phyloP scores from a whole-genome alignment of 1,140 invertebrate species.

The Hermetia illucens region DNA sequence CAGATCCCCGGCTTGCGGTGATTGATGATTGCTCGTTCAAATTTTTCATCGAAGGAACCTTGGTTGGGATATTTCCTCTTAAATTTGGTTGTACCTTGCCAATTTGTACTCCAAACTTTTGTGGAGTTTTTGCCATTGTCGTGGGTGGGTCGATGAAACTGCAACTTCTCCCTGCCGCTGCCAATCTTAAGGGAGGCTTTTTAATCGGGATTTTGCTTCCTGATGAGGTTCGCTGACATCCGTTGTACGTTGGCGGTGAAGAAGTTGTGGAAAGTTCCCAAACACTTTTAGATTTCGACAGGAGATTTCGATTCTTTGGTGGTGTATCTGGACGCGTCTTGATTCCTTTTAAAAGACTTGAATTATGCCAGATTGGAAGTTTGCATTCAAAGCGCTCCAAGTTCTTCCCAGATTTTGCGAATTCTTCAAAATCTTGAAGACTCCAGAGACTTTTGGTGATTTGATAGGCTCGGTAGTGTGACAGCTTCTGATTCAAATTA shows the following conservation, averaged over 20 bases:
- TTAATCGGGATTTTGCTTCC: constrained; percentile 36
- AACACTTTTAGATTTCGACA: constrained; percentile 39
- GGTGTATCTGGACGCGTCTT: background rate
- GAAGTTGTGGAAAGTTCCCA: constrained; percentile 36
- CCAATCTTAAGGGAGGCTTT: constrained; percentile 8
- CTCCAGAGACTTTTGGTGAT: constrained; percentile 39
- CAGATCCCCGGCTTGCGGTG: too few relatives aligned
- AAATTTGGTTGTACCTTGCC: too few relatives aligned
- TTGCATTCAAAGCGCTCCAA: background rate
- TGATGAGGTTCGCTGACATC: constrained; percentile 11
- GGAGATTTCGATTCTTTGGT: constrained; percentile 19
- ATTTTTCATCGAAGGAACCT: too few relatives aligned
- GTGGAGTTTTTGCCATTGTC: too few relatives aligned
- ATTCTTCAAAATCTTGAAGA: constrained; percentile 34
- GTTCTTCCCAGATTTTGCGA: constrained; percentile 1
- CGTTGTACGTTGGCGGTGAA: background rate
- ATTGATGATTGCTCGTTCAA: too few relatives aligned
- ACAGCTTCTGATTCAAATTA: constrained; percentile 18
- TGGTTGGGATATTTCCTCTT: too few relatives aligned
- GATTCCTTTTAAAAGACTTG: constrained; percentile 2
- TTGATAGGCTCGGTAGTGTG: constrained; percentile 32
- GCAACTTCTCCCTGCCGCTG: constrained; percentile 15
- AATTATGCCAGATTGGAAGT: background rate
- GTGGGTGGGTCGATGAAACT: too few relatives aligned
- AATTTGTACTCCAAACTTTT: too few relatives aligned